A percentile compares a stretch with the other conserved stretches of the same genome.
Conservation (phyloP, 2,797 vertebrate species). For the Xiphorhynchus erythropygius region DNA sequence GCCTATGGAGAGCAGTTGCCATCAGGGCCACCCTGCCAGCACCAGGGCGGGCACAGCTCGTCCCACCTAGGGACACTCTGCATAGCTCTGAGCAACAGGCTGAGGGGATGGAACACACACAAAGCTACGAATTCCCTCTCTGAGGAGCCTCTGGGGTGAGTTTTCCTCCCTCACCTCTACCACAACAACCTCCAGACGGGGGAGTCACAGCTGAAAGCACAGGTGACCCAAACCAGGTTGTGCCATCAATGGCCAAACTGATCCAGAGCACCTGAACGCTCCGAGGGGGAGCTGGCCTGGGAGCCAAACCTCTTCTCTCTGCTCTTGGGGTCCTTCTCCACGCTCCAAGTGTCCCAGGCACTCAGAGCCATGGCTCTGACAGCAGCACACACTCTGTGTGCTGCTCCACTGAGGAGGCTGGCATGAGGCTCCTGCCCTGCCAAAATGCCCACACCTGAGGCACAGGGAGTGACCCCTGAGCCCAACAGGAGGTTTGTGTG, state of each 20-base stretch:
- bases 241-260: slow-evolving; percentile 70
- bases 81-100: slow-evolving; percentile 62
- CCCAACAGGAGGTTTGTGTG: slow-evolving; percentile 73
- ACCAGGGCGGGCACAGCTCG: not conserved
- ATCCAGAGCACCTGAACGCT: slow-evolving; percentile 60
- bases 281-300: slow-evolving; percentile 35
- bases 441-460: slow-evolving; percentile 11
- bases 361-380: slow-evolving; percentile 2
- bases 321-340: not conserved
- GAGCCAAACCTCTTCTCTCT: not conserved
- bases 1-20: not conserved
- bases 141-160: slow-evolving; percentile 41
- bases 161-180: slow-evolving; percentile 38
- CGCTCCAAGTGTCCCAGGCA: not conserved
- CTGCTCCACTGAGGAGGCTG: not conserved
- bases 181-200: not conserved
- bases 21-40: not conserved
- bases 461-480: slow-evolving; percentile 46
- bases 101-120: slow-evolving; percentile 79
- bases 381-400: not conserved
- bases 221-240: slow-evolving; percentile 66
- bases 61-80: slow-evolving; percentile 57
- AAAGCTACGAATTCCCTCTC: slow-evolving; percentile 48
- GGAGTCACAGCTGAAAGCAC: slow-evolving; percentile 15
- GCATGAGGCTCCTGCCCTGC: slow-evolving; percentile 31